Evolutionary conservation across 2,888 invertebrate genomes (phyloP), one percentile per base, ranked within the genome.

Genomic region (Athalia cordata): DNA sequence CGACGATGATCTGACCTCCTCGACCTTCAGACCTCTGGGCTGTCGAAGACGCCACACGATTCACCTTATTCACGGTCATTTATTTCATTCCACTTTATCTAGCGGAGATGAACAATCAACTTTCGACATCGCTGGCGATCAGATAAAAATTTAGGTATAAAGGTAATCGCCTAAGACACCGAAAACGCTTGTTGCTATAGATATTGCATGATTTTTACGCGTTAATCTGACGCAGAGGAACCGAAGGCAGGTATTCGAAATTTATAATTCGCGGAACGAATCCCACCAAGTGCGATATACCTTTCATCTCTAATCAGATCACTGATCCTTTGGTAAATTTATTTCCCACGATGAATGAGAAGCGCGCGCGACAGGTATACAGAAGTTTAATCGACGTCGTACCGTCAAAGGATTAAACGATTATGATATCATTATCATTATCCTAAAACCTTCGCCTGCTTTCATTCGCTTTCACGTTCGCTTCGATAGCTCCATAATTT

Each of bases 1-100:
- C 66, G 67, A 5, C 67, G 50, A 68, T 68, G 74, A 57, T 78
- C 78, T 66, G 76, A 78, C 78, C 78, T 66, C 43, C 43, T 45
- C 50, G 67, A 78, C 76, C 76, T 76, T 59, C 8, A 45, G 59
- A 45, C 9, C 13, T 13, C 15, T 15, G 5, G 29, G 15, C 62
- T 49, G 29, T 68, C 52, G 64, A 65, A 8, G n/a, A 43, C 9
- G 55, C 11, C 9, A 11, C 55, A n/a, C 55, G 11, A 11, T 55
- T 55, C 55, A 4, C 29, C 29, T 29, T 29, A 55, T 9, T 55
- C 55, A 55, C 55, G 9, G n/a, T 55, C n/a, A 55, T 55, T 9
- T 55, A 55, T 55, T 55, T 55, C 4, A 55, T 55, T 55, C n/a
- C 55, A 55, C 55, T n/a, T 55, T 55, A 55, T 55, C n/a, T n/a